A percentile compares a stretch with the other conserved stretches of the same genome.
Conservation (phyloP, 1,140 invertebrate species). For the Stenopsyche tienmushanensis region DNA sequence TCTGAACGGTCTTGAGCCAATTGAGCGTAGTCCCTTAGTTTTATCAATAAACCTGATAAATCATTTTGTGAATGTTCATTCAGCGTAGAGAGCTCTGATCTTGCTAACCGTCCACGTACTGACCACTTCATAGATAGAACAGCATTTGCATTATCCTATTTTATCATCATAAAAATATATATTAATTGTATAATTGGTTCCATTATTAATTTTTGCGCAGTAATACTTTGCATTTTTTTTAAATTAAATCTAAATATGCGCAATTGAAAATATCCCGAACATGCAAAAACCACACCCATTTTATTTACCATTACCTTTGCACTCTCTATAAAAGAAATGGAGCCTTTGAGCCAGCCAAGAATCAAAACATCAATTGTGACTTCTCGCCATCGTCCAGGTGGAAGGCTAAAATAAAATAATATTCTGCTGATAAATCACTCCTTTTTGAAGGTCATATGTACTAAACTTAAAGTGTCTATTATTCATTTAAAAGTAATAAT, state of each 20-base stretch:
- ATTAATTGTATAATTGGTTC: too few species aligned
- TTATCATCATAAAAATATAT: too few species aligned
- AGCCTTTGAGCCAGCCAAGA: background rate
- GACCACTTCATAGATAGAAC: constrained; percentile 1
- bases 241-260: too few species aligned
- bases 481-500: too few species aligned
- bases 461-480: too few species aligned
- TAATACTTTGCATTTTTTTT: too few species aligned
- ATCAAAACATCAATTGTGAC: background rate
- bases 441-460: too few species aligned
- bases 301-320: constrained; percentile 1
- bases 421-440: too few species aligned
- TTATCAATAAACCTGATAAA: background rate
- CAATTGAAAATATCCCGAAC: too few species aligned
- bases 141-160: too few species aligned
- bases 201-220: too few species aligned
- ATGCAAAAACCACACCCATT: too few species aligned
- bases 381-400: constrained; percentile 4
- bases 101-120: background rate
- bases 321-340: constrained; percentile 9
- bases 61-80: background rate
- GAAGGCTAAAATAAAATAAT: constrained; percentile 4
- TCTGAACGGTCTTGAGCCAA: background rate
- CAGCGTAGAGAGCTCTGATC: constrained; percentile 1
- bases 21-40: constrained; percentile 5